Evolutionary conservation across 2,797 vertebrate genomes (phyloP), one percentile per base, ranked within the genome.

Genomic region (Pitangus sulphuratus): DNA sequence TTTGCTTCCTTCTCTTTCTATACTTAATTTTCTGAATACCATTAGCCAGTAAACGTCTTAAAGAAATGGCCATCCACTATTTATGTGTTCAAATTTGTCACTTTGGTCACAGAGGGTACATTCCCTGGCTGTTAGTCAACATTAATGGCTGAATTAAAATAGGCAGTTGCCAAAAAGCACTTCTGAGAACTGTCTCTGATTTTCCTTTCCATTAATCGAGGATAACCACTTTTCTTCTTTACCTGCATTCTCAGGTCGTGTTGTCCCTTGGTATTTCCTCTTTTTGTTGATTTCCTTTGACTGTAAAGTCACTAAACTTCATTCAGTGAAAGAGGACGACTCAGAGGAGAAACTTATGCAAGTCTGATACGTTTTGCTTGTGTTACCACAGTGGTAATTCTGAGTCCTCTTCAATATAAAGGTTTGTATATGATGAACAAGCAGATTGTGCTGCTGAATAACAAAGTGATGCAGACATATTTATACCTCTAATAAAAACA

Each of bases 91-190:
- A 48, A 25, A 40, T 86, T 66, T 72, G 45, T 86, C 45, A 58
- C 33, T 87, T 84, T 0, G 1, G 19, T 84, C 79, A 57, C 65
- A 84, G 45, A 65, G 57, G 21, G 31, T 35, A 44, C 11, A 7
- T 74, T 87, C n/a, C 20, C 22, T 80, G 58, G 61, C 39, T 93
- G 44, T 56, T 80, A 70, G 3, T 87, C 26, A n/a, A 28, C 72
- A 88, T 76, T 57, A 91, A 69, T 62, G 20, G 30, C 45, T 56
- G 64, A 93, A 93, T 74, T 87, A 60, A 95, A 96, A 80, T 40
- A 40, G 88, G 31, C 22, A 84, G 31, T 65, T 79, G 58, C 76
- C 37, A 87, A 79, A 77, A 71, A 42, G 8, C 30, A 18, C 40
- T 87, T 79, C 69, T 64, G 58, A 87, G 42, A 91, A 56, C 50